Evolutionary conservation across 2,797 vertebrate species (phyloP).

Genomic region (Heterohyrax brucei): DNA sequence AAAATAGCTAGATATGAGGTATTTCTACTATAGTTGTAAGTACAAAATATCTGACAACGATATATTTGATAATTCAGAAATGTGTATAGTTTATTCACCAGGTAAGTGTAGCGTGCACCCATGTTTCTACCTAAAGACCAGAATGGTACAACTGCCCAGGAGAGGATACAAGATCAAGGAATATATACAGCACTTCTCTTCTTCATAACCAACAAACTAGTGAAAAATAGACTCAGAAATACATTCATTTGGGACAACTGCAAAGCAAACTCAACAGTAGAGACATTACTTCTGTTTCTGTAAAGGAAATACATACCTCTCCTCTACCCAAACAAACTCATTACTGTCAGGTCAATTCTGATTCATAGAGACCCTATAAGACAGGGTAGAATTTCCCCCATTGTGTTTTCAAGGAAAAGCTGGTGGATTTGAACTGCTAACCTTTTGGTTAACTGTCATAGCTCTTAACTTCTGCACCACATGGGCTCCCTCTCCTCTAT

Average conservation of each 20-base stretch:
- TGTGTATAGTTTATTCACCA: too few species aligned
- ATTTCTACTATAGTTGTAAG: too few species aligned
- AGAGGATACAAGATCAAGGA: background rate
- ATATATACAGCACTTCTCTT: background rate
- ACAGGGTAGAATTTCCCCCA: too few species aligned
- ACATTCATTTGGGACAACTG: background rate
- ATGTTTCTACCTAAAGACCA: background rate
- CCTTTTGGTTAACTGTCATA: too few species aligned
- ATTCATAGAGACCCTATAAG: too few species aligned
- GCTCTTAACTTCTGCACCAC: too few species aligned
- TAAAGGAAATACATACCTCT: background rate
- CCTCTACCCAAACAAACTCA: background rate
- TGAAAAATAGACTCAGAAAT: slow-evolving; percentile 24
- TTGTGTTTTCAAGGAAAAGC: too few species aligned
- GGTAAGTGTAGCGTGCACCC: background rate
- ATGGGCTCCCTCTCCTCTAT: background rate
- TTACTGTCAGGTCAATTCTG: too few species aligned
- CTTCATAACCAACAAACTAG: background rate
- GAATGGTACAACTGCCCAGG: background rate
- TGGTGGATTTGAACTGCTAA: too few species aligned
- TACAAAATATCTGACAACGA: too few species aligned
- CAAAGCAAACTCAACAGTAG: background rate
- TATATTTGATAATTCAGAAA: too few species aligned
- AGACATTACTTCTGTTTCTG: background rate
- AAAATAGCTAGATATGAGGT: too few species aligned